A percentile compares a stretch with the other conserved stretches of the same genome.
Evolutionary conservation across 2,797 vertebrate genomes (phyloP).

Genomic region (Malurus splendens): DNA sequence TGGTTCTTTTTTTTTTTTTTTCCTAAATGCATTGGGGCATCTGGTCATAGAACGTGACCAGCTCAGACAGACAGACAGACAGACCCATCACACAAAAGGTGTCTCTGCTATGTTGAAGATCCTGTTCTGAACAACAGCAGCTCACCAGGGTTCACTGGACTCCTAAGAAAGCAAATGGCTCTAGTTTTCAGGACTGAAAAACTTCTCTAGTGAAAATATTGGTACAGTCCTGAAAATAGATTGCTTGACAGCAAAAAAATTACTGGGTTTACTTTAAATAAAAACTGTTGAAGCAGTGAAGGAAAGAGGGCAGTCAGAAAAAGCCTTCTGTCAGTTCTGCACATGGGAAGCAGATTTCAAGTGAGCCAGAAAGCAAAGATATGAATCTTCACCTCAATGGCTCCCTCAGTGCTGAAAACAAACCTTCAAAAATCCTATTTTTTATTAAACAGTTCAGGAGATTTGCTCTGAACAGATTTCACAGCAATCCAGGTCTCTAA

Average conservation of each 20-base stretch:
- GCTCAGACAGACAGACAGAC: not conserved
- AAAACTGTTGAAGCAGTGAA: not conserved
- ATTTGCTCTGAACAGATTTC: constrained; percentile 31
- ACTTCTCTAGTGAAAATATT: not conserved
- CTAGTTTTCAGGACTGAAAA: not conserved
- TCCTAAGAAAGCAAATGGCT: not conserved
- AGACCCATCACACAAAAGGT: not conserved
- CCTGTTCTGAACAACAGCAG: not conserved
- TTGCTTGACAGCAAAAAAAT: not conserved
- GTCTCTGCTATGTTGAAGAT: not conserved
- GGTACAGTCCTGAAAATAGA: not conserved
- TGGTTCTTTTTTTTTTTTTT: not conserved
- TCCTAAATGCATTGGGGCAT: not conserved
- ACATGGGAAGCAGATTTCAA: not conserved
- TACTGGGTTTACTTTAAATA: not conserved
- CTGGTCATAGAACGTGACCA: not conserved
- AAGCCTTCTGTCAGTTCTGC: not conserved
- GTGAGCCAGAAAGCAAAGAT: not conserved
- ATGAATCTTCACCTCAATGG: constrained; percentile 1
- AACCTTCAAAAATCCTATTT: constrained; percentile 36
- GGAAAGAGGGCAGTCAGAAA: not conserved
- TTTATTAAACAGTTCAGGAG: constrained; percentile 31
- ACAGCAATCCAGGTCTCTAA: constrained; percentile 42
- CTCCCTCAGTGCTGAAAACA: constrained; percentile 1
- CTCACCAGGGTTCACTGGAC: not conserved